Evolutionary conservation across 2,113 vertebrate genomes (phyloP).

Genomic region (Echinops telfairi): DNA sequence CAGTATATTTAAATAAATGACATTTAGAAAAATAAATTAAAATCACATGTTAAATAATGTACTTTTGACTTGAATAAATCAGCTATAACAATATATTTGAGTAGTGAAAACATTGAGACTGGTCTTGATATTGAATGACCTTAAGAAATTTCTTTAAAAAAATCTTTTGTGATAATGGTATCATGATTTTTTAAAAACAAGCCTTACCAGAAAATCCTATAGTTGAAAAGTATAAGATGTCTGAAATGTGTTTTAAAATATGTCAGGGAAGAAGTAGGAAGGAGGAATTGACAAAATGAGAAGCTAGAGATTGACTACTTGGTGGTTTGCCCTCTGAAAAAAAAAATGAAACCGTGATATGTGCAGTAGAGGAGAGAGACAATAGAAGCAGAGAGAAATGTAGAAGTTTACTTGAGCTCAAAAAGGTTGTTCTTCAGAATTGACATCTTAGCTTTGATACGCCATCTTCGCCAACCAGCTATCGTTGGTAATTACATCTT

Average conservation of each 20-base stretch:
- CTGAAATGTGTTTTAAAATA: conserved; percentile 13
- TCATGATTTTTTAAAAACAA: neutral
- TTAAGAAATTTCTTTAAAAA: conserved; percentile 6
- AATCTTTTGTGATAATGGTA: neutral
- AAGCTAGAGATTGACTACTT: neutral
- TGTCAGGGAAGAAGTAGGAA: neutral
- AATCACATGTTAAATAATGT: neutral
- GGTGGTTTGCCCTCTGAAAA: neutral
- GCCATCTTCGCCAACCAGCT: neutral
- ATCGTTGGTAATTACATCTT: neutral
- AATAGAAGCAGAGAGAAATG: neutral
- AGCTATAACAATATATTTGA: neutral
- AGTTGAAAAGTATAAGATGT: neutral
- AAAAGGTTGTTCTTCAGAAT: neutral
- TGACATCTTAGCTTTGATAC: neutral
- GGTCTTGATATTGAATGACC: neutral
- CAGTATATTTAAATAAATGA: neutral
- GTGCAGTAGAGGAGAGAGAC: neutral
- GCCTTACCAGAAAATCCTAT: neutral
- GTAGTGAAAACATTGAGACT: conserved; percentile 10
- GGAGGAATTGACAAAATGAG: neutral
- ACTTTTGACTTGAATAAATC: conserved; percentile 15
- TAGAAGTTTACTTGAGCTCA: conserved; percentile 8
- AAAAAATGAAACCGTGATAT: no score
- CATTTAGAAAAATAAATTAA: conserved; percentile 28